These are phyloP conservation scores for Capitulum mitella DNA, from an alignment of 2,888 invertebrate genomes.

Conservation along the genomic window DNA sequence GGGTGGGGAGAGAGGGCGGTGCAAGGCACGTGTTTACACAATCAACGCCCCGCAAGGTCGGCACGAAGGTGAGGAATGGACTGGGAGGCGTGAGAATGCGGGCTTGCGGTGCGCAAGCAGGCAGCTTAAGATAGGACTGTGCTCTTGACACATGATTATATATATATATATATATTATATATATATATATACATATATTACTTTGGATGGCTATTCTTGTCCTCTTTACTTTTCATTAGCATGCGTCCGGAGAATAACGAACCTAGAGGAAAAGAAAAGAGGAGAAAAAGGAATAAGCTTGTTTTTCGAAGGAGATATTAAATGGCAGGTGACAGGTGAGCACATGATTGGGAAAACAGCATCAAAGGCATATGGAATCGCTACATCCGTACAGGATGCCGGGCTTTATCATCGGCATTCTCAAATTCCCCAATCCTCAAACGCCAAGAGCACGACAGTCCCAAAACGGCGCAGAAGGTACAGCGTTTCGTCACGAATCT, in stretches of 20 bases:
- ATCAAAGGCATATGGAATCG: too few species aligned
- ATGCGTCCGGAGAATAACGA: too few species aligned
- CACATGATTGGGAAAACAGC: too few species aligned
- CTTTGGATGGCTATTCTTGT: not conserved
- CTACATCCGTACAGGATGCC: conserved; percentile 9
- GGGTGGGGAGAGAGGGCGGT: too few species aligned
- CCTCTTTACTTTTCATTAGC: not conserved
- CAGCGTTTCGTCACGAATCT: not conserved
- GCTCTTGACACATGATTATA: not conserved
- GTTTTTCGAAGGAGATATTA: too few species aligned
- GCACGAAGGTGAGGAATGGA: too few species aligned
- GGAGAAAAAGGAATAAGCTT: conserved; percentile 4
- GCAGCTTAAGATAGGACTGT: too few species aligned
- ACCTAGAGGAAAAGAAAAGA: conserved; percentile 8
- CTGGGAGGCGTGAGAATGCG: too few species aligned
- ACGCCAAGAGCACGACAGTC: not conserved
- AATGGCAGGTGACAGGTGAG: too few species aligned
- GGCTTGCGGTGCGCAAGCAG: too few species aligned
- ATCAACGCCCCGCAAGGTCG: too few species aligned
- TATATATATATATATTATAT: not conserved
- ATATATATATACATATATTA: conserved; percentile 16
- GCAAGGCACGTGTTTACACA: too few species aligned
- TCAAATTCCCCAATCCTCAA: conserved; percentile 14
- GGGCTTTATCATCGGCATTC: not conserved
- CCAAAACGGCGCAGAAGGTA: not conserved